These are phyloP conservation scores for Galbula dea DNA, from an alignment of 2,113 vertebrate species.

Conservation along the genomic window DNA sequence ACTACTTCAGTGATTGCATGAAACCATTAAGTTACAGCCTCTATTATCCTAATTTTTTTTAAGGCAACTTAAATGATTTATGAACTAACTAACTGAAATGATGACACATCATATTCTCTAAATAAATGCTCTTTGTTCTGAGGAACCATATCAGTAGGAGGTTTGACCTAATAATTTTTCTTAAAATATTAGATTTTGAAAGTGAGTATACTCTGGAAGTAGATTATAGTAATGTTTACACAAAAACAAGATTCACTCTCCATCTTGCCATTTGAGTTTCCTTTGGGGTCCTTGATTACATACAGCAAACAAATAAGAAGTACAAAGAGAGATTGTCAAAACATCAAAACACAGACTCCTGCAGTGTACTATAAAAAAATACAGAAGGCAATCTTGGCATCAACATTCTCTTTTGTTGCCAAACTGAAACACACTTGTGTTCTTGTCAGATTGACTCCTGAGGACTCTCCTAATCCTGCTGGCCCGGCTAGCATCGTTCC, in stretches of 20 bases:
- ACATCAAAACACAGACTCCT: slow-evolving; percentile 29
- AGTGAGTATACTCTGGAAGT: neutral
- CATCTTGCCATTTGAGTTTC: neutral
- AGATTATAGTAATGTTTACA: neutral
- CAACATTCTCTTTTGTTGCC: slow-evolving; percentile 7
- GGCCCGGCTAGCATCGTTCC: neutral
- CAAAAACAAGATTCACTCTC: neutral
- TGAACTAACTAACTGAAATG: slow-evolving; percentile 8
- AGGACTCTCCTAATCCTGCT: neutral
- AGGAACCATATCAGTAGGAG: neutral
- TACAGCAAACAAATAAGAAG: neutral
- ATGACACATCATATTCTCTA: neutral
- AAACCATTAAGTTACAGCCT: slow-evolving; percentile 39
- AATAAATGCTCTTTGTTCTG: slow-evolving; percentile 39
- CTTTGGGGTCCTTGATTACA: neutral
- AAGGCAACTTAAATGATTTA: slow-evolving; percentile 35
- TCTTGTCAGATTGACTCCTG: slow-evolving; percentile 20
- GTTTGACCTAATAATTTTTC: neutral
- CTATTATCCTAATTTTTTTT: slow-evolving; percentile 34
- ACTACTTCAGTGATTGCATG: slow-evolving; percentile 15
- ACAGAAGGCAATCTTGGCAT: slow-evolving; percentile 28
- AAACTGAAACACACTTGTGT: neutral
- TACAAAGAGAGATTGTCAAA: slow-evolving; percentile 6
- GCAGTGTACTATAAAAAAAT: neutral
- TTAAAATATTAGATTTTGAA: slow-evolving; percentile 25